Evolutionary conservation across 2,888 invertebrate species (phyloP), one percentile per base, ranked within the genome.

Genomic region (Neoscelio sp.): DNA sequence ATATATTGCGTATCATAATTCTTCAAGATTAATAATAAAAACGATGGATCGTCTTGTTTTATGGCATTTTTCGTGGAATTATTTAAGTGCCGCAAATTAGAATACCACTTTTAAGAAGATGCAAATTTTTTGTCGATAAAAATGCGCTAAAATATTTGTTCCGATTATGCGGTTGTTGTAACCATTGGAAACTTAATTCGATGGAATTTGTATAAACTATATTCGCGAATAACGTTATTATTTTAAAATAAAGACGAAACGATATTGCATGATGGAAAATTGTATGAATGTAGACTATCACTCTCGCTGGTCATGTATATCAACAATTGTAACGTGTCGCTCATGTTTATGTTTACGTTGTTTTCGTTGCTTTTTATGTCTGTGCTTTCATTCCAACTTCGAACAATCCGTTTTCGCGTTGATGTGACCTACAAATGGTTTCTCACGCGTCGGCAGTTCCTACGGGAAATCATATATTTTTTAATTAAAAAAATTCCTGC

Each of bases 401-500:
- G 17, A 15, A 56, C 65, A 44, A 42, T 58, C 23, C 28, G 33
- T 54, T 12, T 30, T 6, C 52, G 54, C 30, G 33, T 30, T 23
- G 56, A 46, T 60, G 33, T 62, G 60, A 60, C 52, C 75, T 48
- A 68, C 56, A 40, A 65, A 62, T 38, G 23, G 18, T 28, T 42
- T 52, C 33, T 65, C 33, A 52, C 50, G n/a, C 30, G 60, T 44
- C 50, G 33, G 50, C 17, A 17, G 13, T 70, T 70, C 70, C 77
- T 58, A 26, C 30, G 77, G 77, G 76, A 70, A 76, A 64, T 70
- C 64, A 76, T 38, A 48, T 44, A 46, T 18, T 54, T 54, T 64
- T 76, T 64, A 56, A 76, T 76, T 64, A n/a, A 70, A 76, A 76
- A 70, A 64, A 75, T 52, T 67, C 30, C 42, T 23, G 60, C 50